Evolutionary conservation across 2,797 vertebrate species (phyloP), one percentile per base, ranked within the genome.

Genomic region (Phyllotis vaccarum): DNA sequence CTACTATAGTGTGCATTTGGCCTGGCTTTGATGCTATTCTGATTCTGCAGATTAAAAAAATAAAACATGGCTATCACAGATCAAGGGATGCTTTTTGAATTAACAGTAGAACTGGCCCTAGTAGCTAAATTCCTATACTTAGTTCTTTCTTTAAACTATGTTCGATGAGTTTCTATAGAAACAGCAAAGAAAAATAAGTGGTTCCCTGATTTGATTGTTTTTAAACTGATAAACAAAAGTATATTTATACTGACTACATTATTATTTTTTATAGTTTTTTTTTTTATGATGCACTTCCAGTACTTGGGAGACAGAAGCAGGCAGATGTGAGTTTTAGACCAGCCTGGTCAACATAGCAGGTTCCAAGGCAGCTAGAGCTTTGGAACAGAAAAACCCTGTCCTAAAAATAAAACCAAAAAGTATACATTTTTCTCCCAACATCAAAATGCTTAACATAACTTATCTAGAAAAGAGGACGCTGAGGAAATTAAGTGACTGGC

Each of bases 231-330:
- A 93, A 90, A 64, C 43, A 62, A 90, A 40, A 79, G 37, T 52
- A 16, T 56, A 49, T 78, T 43, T 92, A 82, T 88, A 79, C 58
- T 83, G 80, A 78, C 49, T 46, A 46, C 27, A 89, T 72, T 12
- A 75, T 40, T 14, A 85, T 86, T 70, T 70, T 87, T 14, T 11
- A 43, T 29, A 85, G 76, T n/a, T 16, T 62, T 93, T 94, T 75
- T 90, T 68, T 94, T 95, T 62, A 92, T 85, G 83, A 91, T 93
- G 34, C 5, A 89, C 19, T 0, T 94, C 29, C 14, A 62, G 6
- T 72, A 40, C 82, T 64, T 46, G 40, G 72, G 40, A 75, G 24
- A 40, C 19, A 85, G 31, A 66, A 66, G 2, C 21, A 52, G 72
- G 24, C 40, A 43, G 40, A 46, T 75, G 12, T 27, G 72, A 46